phyloP scores from a whole-genome alignment of 2,888 invertebrate species.

The Apamea crenata region DNA sequence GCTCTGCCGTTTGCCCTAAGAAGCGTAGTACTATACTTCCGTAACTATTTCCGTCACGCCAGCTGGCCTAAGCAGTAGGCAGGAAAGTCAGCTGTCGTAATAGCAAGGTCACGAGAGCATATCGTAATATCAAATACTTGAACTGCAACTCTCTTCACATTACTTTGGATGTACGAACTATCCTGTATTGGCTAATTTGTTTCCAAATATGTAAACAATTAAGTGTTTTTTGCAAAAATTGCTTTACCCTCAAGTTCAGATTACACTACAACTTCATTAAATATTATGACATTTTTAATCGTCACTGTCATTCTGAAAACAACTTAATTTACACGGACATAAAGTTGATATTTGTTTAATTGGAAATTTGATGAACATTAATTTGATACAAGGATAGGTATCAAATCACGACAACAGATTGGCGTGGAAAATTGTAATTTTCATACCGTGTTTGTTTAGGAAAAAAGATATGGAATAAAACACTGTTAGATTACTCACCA shows the following conservation, averaged over 20 bases:
- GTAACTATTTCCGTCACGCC: slow-evolving; percentile 3
- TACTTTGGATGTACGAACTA: neutral
- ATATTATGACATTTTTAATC: too few relatives aligned
- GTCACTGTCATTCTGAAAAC: neutral
- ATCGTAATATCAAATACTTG: too few relatives aligned
- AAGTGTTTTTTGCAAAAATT: neutral
- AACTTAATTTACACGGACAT: neutral
- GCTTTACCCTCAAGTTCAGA: neutral
- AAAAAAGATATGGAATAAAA: neutral
- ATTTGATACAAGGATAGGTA: neutral
- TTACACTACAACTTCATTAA: neutral
- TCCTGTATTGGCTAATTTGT: too few relatives aligned
- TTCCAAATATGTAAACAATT: neutral
- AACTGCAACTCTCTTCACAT: neutral
- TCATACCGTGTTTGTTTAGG: neutral
- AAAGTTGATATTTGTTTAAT: neutral
- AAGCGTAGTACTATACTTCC: neutral
- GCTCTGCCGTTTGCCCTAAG: neutral
- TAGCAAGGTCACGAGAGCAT: neutral
- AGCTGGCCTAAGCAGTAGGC: neutral
- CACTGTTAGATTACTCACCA: slow-evolving; percentile 74
- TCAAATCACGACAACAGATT: neutral
- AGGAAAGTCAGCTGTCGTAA: neutral
- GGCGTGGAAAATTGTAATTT: neutral
- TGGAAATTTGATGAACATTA: neutral